Evolutionary conservation across 2,888 invertebrate genomes (phyloP).

Genomic region (Cephus pulcher): DNA sequence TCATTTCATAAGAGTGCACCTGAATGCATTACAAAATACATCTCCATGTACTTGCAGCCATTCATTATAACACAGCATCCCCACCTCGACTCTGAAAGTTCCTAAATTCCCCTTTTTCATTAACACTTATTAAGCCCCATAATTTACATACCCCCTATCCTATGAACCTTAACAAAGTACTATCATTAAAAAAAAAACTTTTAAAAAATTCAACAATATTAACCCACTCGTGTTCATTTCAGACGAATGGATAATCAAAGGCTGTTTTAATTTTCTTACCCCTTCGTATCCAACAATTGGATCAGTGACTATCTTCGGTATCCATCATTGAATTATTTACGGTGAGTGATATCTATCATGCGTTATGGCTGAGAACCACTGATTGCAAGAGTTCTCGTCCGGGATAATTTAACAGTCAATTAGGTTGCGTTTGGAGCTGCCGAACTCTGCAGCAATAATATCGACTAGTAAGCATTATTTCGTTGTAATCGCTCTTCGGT

Average conservation of each 20-base stretch:
- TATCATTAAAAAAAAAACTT: neutral
- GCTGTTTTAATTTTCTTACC: neutral
- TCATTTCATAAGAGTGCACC: neutral
- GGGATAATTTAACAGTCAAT: slow-evolving; percentile 64
- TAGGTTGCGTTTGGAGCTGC: slow-evolving; percentile 52
- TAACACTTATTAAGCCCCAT: neutral
- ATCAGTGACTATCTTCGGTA: neutral
- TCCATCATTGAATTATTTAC: neutral
- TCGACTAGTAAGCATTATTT: slow-evolving; percentile 63
- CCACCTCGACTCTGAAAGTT: neutral
- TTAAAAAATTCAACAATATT: neutral
- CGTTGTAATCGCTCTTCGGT: slow-evolving; percentile 55
- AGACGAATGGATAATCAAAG: neutral
- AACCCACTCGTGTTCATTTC: neutral
- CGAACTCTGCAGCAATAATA: slow-evolving; percentile 52
- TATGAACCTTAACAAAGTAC: neutral
- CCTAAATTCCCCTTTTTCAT: neutral
- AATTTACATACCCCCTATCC: neutral
- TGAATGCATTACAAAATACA: neutral
- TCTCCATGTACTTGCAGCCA: neutral
- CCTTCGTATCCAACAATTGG: neutral
- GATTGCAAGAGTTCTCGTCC: slow-evolving; percentile 38
- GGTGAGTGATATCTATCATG: too few relatives aligned
- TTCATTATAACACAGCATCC: too few relatives aligned
- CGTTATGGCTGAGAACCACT: neutral